These are phyloP conservation scores for Sceloporus tristichus DNA, from an alignment of 2,113 vertebrate genomes.

Conservation along the genomic window DNA sequence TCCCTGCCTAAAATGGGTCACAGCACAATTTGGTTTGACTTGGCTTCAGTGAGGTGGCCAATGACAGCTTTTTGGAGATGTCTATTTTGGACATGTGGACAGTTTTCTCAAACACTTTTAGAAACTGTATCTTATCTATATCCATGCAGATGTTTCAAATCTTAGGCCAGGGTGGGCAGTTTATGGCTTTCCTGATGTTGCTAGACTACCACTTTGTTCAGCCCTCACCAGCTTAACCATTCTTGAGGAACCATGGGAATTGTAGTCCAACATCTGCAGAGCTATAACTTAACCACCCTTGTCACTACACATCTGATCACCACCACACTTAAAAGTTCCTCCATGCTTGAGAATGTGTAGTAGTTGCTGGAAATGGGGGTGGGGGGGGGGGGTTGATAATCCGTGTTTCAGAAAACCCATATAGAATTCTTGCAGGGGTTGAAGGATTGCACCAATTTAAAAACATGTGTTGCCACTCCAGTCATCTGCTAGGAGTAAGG, in stretches of 20 bases:
- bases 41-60: not conserved
- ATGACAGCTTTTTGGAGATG: not conserved
- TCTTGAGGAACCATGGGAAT: not conserved
- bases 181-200: not conserved
- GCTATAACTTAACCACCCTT: not conserved
- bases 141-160: slow-evolving; percentile 1
- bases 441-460: not conserved
- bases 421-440: not conserved
- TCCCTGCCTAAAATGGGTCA: not conserved
- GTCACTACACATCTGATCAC: not conserved
- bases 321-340: not conserved
- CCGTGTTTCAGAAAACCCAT: not conserved
- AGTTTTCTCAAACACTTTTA: not conserved
- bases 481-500: not conserved
- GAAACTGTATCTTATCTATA: not conserved
- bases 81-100: not conserved
- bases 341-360: not conserved
- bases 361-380: not conserved
- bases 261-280: not conserved
- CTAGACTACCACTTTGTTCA: not conserved
- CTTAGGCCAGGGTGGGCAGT: not conserved
- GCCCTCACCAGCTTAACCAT: not conserved
- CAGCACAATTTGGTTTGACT: not conserved
- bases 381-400: not conserved
- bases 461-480: not conserved